Base-by-base conservation (phyloP, 2,113 vertebrate species). In the Brienomyrus longianalis region DNA sequence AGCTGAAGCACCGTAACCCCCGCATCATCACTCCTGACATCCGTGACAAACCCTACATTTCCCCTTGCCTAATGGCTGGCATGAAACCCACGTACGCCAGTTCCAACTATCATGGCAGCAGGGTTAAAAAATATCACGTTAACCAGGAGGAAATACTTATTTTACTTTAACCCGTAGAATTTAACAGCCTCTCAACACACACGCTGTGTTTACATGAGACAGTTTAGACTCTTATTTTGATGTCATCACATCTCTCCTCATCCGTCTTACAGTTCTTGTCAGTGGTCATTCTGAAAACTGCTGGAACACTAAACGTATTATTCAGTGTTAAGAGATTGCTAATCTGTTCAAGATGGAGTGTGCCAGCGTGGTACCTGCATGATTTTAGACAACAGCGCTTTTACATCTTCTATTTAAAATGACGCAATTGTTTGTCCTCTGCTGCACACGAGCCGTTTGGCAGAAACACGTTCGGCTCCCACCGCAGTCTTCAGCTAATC, bases 341-440 rank as follows among this genome's bases (percentile, higher is more conserved):
- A 87, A 54, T 87, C 85, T 87, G 27, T 43, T 19, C 13, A 31
- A 87, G 5, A 54, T 56, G 51, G 85, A 56, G 27, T 52, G 21
- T 45, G 35, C 35, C 54, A 62, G 35, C 47, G 54, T 39, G 59
- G 9, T 45, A 51, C 50, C 47, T 86, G 87, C 15, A 27, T 66
- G 31, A 62, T 62, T 43, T 35, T 88, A 62, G 2, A 15, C 54
- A 88, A 62, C 56, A 17, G 56, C 35, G 21, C 52, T 39, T 62
- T 66, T 45, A 88, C 87, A 13, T 66, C 4, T 54, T 54, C 45
- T 54, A 17, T 88, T 62, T 43, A 62, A 62, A 88, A 88, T 62
- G 87, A 66, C 56, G 52, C 52, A 39, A 52, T 88, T 88, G 39
- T 88, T 87, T 66, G 54, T 66, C 87, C 39, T 39, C 39, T 45